Evolutionary conservation across 2,888 invertebrate species (phyloP).

Genomic region (Hermaeophaga mercurialis): DNA sequence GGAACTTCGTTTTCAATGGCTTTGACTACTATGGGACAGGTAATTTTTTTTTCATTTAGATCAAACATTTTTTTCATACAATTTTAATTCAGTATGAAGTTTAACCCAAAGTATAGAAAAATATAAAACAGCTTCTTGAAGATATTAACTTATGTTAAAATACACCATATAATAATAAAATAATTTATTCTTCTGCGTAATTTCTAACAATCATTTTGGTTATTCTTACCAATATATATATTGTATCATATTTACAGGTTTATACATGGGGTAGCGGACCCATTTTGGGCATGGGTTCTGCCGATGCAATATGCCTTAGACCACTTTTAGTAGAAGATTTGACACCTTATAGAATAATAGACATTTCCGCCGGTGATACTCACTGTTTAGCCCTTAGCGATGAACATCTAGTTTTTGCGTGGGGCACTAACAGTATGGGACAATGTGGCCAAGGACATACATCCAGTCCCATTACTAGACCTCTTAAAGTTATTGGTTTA

Average conservation of each 20-base stretch:
- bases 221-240: too few relatives aligned
- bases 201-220: too few relatives aligned
- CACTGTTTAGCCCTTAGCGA: conserved; percentile 67
- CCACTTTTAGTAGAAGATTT: conserved; percentile 64
- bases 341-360: conserved; percentile 60
- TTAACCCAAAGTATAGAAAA: too few relatives aligned
- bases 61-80: too few relatives aligned
- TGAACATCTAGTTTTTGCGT: conserved; percentile 61
- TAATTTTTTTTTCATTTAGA: too few relatives aligned
- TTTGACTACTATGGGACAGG: conserved; percentile 60
- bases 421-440: conserved; percentile 70
- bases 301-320: conserved; percentile 62
- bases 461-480: conserved; percentile 63
- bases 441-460: conserved; percentile 69
- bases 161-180: too few relatives aligned
- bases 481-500: conserved; percentile 63
- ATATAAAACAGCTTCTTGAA: too few relatives aligned
- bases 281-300: conserved; percentile 63
- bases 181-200: too few relatives aligned
- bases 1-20: conserved; percentile 63
- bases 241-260: too few relatives aligned
- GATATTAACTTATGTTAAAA: too few relatives aligned
- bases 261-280: conserved; percentile 68
- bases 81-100: too few relatives aligned
- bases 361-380: conserved; percentile 66